Base-by-base conservation (phyloP, 2,113 vertebrate species). In the Leucopternis melanops region DNA sequence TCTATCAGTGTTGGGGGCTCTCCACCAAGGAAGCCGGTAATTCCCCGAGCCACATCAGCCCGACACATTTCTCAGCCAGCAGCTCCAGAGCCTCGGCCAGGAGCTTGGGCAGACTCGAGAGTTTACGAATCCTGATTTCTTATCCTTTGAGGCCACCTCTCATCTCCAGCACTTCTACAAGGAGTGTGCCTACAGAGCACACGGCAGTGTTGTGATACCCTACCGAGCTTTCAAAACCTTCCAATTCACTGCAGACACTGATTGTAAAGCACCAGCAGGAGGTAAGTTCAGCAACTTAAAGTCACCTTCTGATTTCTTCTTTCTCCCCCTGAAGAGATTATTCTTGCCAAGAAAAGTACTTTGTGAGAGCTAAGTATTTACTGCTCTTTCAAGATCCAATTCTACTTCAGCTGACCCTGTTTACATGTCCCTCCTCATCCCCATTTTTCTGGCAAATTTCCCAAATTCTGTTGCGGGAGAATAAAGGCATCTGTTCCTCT, bases 311-410 rank as follows among this genome's bases (percentile, higher is more conserved):
- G 25, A 75, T 61, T 92, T 86, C 42, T 79, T 90, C 50, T n/a
- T 71, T 88, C 59, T 75, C 29, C 78, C 61, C 23, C 65, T 65
- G 65, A 92, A 87, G 47, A 84, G 66, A 69, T 42, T 69, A 42
- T 38, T 91, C 65, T 86, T 72, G 42, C 78, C 78, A 86, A 65
- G 34, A 34, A 36, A 92, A 86, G 40, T 84, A 54, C 78, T 87
- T 90, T 45, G n/a, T 47, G 57, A 90, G 34, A 86, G 27, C 21
- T 66, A 84, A 74, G 90, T 91, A 84, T 95, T 92, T 93, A 91
- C 86, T 94, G 69, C 83, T 96, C 52, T 94, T 97, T 94, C 20
- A 2, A n/a, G 80, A 88, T 79, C 58, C 61, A 93, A 85, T 89
- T 91, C 86, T 74, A 22, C 67, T 95, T 86, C 77, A 92, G 9